A percentile compares a stretch with the other conserved stretches of the same genome.
Evolutionary conservation across 2,888 invertebrate genomes (phyloP).

Genomic region (Tethea ocularis): DNA sequence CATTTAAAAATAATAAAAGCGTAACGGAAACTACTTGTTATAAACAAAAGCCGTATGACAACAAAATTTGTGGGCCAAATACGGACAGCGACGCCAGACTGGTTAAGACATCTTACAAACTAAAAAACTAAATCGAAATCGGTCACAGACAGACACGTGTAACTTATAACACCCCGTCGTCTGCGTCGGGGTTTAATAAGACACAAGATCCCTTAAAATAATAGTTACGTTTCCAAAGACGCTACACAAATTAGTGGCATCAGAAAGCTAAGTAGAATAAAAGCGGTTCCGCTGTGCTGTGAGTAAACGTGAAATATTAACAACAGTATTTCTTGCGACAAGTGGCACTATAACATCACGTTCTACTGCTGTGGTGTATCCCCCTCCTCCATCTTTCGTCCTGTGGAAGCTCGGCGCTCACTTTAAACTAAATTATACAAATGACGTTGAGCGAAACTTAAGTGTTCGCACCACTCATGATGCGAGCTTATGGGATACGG

Average conservation of each 20-base stretch:
- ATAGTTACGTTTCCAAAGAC: background rate
- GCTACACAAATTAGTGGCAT: background rate
- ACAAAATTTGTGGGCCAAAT: too few relatives aligned
- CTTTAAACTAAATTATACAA: conserved; percentile 17
- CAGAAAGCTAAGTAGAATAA: background rate
- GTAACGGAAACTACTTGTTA: too few relatives aligned
- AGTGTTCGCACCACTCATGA: conserved; percentile 8
- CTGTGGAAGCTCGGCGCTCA: conserved; percentile 4
- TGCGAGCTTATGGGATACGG: background rate
- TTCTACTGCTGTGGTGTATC: conserved; percentile 1
- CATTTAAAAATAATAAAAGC: too few relatives aligned
- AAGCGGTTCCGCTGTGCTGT: conserved; percentile 1
- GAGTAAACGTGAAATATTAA: conserved; percentile 3
- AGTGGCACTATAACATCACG: conserved; percentile 6
- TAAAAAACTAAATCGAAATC: too few relatives aligned
- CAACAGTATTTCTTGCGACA: background rate
- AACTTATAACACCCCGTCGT: too few relatives aligned
- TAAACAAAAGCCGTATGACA: too few relatives aligned
- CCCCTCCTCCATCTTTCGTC: background rate
- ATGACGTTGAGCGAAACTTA: conserved; percentile 9
- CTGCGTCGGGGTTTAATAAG: background rate
- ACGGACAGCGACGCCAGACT: too few relatives aligned
- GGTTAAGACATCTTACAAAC: too few relatives aligned
- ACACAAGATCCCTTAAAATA: background rate
- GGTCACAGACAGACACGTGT: too few relatives aligned